Evolutionary conservation across 2,113 vertebrate species (phyloP).

Genomic region (Colius striatus): DNA sequence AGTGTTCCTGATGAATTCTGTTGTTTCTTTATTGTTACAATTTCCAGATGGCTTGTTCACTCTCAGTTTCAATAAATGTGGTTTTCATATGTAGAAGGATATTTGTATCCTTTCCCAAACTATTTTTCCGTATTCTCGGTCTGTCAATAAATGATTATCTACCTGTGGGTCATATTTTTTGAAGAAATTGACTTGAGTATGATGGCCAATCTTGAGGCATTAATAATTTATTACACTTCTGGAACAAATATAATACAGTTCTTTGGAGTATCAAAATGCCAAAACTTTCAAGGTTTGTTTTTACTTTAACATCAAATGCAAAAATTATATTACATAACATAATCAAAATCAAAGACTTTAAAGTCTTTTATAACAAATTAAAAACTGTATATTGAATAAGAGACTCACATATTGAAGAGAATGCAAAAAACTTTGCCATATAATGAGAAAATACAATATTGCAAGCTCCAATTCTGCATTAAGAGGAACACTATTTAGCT

Average conservation of each 20-base stretch:
- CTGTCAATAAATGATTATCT: background rate
- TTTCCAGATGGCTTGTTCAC: background rate
- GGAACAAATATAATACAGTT: background rate
- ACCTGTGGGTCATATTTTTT: background rate
- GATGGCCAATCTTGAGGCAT: background rate
- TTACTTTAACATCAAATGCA: background rate
- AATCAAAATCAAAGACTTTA: background rate
- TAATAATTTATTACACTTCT: background rate
- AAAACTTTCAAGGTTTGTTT: background rate
- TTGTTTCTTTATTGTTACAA: background rate
- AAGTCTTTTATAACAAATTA: background rate
- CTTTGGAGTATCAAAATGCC: background rate
- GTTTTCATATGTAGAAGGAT: background rate
- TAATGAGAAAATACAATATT: background rate
- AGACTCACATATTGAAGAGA: background rate
- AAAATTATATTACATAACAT: background rate
- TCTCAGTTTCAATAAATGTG: background rate
- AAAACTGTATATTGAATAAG: background rate
- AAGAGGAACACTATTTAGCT: background rate
- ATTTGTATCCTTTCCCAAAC: background rate
- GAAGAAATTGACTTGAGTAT: background rate
- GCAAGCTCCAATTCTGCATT: background rate
- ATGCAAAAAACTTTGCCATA: background rate
- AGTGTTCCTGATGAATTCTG: background rate
- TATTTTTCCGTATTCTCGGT: background rate